These are phyloP conservation scores for Lottia scabra DNA, from an alignment of 2,888 invertebrate genomes.

Conservation along the genomic window DNA sequence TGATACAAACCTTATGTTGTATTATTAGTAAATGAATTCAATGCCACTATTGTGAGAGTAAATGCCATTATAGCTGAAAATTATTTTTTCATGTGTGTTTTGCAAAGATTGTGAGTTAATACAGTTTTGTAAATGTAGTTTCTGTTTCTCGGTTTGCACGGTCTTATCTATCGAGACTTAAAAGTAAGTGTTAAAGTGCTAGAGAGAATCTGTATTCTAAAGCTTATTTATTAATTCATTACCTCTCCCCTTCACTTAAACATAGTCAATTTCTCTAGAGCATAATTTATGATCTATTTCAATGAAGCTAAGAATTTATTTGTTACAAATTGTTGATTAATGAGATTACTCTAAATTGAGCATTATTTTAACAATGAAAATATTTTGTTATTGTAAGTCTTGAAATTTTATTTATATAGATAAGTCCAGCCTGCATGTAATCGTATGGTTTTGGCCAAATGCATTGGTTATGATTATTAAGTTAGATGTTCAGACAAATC, in stretches of 20 bases:
- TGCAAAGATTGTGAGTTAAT: background rate
- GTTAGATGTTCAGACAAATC: background rate
- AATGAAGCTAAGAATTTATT: too few relatives aligned
- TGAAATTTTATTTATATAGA: too few relatives aligned
- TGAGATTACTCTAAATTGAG: too few relatives aligned
- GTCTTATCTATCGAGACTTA: too few relatives aligned
- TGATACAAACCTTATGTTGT: background rate
- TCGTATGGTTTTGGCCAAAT: too few relatives aligned
- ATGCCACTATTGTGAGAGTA: slow-evolving; percentile 1
- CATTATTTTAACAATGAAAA: too few relatives aligned
- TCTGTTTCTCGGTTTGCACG: too few relatives aligned
- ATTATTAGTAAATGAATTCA: background rate
- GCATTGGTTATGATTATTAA: too few relatives aligned
- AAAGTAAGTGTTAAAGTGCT: too few relatives aligned
- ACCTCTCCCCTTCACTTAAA: background rate
- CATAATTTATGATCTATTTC: background rate
- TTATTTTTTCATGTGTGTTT: background rate
- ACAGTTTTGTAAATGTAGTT: background rate
- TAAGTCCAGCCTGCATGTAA: too few relatives aligned
- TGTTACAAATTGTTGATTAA: too few relatives aligned
- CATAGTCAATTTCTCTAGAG: background rate
- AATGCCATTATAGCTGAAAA: background rate
- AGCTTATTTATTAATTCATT: background rate
- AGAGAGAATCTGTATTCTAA: background rate
- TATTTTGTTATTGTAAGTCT: too few relatives aligned